Evolutionary conservation across 1,140 invertebrate species (phyloP), one percentile per base, ranked within the genome.

Genomic region (Drosophila pachea): DNA sequence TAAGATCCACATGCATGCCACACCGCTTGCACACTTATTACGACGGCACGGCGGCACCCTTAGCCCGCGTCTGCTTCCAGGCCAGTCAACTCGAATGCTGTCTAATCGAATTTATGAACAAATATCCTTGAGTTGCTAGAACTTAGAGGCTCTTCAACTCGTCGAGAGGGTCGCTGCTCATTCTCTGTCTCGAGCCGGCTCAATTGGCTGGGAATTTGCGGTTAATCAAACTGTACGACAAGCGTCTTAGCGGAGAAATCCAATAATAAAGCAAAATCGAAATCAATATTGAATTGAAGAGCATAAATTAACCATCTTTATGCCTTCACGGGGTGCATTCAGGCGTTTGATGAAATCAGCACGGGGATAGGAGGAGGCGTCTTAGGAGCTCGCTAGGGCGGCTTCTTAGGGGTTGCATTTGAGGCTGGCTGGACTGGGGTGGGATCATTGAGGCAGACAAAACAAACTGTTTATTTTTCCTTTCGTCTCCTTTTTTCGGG

Each of bases 161-260:
- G 48, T 11, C 40, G 31, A 14, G 48, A 40, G 43, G 49, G 36
- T 47, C 49, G 33, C 52, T 65, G 53, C 47, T 58, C 53, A 40
- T 48, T 60, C 55, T 9, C 11, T 40, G 48, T 52, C 52, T 53
- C 33, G 48, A 48, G 42, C 22, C 22, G 22, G 38, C 53, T 73
- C 77, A 79, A 79, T 79, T 74, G 77, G 68, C 79, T 81, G 77
- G 74, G 77, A 79, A 76, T 73, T 65, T 79, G 77, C 48, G 77
- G 78, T 81, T 68, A 67, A 71, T 66, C 75, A 69, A 76, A 63
- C 33, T 70, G 58, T 32, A 47, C 12, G 31, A 53, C 31, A 53
- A 36, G 8, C 29, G 31, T 22, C 38, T 6, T 45, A 29, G 9
- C 31, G 22, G 0, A 35, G 43, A 50, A 43, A 71, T 61, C 31